Conservation (phyloP, 2,113 vertebrate species). For the Dunckerocampus dactyliophorus region DNA sequence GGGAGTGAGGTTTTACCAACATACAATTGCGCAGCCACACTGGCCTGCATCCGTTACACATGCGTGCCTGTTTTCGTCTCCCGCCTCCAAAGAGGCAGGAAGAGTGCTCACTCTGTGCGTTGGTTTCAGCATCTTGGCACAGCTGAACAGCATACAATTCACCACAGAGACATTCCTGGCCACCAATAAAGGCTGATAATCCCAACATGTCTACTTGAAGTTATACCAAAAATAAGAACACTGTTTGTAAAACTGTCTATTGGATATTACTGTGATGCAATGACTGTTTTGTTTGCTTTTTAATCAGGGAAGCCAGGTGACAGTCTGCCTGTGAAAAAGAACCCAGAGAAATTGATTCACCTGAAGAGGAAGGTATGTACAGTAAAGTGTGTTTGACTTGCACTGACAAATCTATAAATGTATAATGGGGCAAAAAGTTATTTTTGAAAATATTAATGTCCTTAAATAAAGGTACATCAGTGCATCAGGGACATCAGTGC, state of each 20-base stretch:
- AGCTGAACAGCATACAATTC: background rate
- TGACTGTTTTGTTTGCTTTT: background rate
- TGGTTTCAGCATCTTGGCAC: too few species aligned
- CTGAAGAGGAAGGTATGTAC: slow-evolving; percentile 86
- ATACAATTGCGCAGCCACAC: too few species aligned
- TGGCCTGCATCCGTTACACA: too few species aligned
- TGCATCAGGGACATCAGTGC: too few species aligned
- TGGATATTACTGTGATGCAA: background rate
- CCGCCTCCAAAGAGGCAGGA: too few species aligned
- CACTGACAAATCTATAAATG: background rate
- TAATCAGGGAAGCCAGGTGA: slow-evolving; percentile 80
- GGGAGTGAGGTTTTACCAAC: too few species aligned
- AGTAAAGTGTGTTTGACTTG: background rate
- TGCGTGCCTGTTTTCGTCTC: too few species aligned
- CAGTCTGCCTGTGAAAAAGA: slow-evolving; percentile 75
- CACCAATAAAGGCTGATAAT: background rate
- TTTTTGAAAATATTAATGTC: background rate
- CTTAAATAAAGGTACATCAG: too few species aligned
- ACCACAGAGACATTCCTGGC: background rate
- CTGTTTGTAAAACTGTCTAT: background rate
- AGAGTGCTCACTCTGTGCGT: too few species aligned
- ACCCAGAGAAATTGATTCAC: slow-evolving; percentile 87
- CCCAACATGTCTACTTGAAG: background rate
- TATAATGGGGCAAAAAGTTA: background rate
- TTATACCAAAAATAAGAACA: too few species aligned